Evolutionary conservation across 2,888 invertebrate genomes (phyloP), one percentile per base, ranked within the genome.

Genomic region (Tenthredo notha): DNA sequence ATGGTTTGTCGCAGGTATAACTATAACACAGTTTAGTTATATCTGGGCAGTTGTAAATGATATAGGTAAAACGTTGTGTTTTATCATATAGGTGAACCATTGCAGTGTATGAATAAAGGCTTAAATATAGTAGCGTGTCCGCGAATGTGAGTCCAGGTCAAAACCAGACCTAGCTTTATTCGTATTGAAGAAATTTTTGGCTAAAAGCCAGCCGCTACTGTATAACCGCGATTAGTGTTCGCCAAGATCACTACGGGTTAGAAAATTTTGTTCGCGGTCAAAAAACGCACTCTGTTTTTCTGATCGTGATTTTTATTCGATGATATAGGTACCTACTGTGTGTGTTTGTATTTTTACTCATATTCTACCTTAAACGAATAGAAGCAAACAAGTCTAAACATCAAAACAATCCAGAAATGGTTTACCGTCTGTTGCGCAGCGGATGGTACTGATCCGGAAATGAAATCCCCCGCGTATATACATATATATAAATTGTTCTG

Each of bases 101-200:
- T 7, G 25, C 12, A 37, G 58, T 78, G 54, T 78, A 78, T 78
- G 25, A 37, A 78, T 78, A 58, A 54, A 77, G 78, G 78, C 78
- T 78, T 61, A 40, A 40, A 78, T 78, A 58, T 78, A 78, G 78
- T n/a, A 78, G 33, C 58, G 40, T 50, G 58, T 78, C 58, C 78
- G 61, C 78, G 58, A 78, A 78, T 78, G 58, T 18, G 78, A 78
- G 78, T 78, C 78, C 78, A 61, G 78, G 78, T 78, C 78, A 78
- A 78, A 78, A 78, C 58, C 78, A 78, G 78, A 58, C 58, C 50
- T 50, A 47, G 75, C 54, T 21, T 37, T 21, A 6, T 47, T 77
- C 50, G 75, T 77, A 77, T 77, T 50, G 75, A 33, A 50, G 75
- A 77, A 21, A 77, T 77, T 77, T 77, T 25, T 77, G 75, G 75